Percentiles rank a stretch among this genome's conserved stretches.
Evolutionary conservation across 1,140 invertebrate genomes (phyloP).

Genomic region (Anoplophora glabripennis): DNA sequence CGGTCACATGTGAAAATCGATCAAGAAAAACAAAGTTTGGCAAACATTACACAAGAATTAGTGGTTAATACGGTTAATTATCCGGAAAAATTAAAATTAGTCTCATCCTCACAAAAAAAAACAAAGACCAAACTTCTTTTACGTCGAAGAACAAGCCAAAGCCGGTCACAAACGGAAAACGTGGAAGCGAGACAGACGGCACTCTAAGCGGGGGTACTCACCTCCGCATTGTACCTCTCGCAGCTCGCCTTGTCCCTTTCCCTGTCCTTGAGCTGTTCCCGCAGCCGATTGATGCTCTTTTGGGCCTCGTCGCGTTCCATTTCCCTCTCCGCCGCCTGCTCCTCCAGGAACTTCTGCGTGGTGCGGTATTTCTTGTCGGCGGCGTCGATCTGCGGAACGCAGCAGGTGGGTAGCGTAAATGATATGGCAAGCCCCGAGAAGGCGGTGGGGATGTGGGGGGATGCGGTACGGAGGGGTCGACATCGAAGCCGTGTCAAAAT

Average conservation of each 20-base stretch:
- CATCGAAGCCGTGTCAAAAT: too few species aligned
- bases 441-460: too few species aligned
- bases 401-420: too few species aligned
- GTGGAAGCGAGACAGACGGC: conserved; percentile 8
- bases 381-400: conserved; percentile 62
- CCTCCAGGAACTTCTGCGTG: conserved; percentile 73
- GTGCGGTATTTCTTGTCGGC: conserved; percentile 74
- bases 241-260: conserved; percentile 58
- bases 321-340: conserved; percentile 75
- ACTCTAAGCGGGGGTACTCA: conserved; percentile 41
- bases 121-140: background rate
- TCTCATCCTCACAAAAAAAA: background rate
- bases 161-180: background rate
- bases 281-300: conserved; percentile 58
- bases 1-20: too few species aligned
- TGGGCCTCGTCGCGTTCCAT: conserved; percentile 73
- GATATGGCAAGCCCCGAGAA: too few species aligned
- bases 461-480: too few species aligned
- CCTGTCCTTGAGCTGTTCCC: conserved; percentile 61
- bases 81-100: background rate
- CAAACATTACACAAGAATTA: too few species aligned
- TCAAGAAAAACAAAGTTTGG: too few species aligned
- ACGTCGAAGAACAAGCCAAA: background rate
- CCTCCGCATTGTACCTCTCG: conserved; percentile 56
- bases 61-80: background rate